Conservation (phyloP, 64 coral and sea anemone species). For the Stichodactyla mertensii region DNA sequence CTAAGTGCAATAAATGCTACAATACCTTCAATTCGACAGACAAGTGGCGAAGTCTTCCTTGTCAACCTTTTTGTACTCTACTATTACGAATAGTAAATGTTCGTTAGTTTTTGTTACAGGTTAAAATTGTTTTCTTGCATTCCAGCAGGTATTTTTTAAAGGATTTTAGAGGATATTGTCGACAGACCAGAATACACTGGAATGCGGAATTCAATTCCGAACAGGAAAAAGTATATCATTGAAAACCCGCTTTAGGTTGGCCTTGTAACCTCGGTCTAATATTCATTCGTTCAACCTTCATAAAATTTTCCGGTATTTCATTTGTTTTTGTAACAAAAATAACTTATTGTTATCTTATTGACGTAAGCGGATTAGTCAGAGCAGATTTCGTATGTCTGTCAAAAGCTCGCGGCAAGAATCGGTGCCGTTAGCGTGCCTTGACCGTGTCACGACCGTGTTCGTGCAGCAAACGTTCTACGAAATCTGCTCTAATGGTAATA, state of each 20-base stretch:
- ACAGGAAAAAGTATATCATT: neutral
- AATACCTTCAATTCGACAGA: too few relatives aligned
- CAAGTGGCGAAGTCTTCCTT: too few relatives aligned
- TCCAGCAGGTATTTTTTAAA: neutral
- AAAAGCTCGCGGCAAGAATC: too few relatives aligned
- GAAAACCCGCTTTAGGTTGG: neutral
- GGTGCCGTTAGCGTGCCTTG: too few relatives aligned
- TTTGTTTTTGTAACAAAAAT: neutral
- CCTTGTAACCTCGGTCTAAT: neutral
- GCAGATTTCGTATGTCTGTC: too few relatives aligned
- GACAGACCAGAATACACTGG: neutral
- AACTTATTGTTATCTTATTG: neutral
- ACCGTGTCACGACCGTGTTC: too few relatives aligned
- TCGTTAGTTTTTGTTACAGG: too few relatives aligned
- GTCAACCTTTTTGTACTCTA: too few relatives aligned
- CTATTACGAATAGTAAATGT: too few relatives aligned
- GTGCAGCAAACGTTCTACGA: too few relatives aligned
- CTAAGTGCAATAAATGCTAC: too few relatives aligned
- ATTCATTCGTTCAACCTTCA: neutral
- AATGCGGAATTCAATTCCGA: conserved; percentile 2
- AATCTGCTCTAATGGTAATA: too few relatives aligned
- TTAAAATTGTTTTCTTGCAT: neutral
- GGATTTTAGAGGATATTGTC: neutral
- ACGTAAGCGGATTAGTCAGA: neutral
- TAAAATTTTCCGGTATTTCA: neutral